Percentiles rank a stretch among this genome's conserved stretches.
Evolutionary conservation across 2,888 invertebrate species (phyloP).

Genomic region (Drosophila mettleri): DNA sequence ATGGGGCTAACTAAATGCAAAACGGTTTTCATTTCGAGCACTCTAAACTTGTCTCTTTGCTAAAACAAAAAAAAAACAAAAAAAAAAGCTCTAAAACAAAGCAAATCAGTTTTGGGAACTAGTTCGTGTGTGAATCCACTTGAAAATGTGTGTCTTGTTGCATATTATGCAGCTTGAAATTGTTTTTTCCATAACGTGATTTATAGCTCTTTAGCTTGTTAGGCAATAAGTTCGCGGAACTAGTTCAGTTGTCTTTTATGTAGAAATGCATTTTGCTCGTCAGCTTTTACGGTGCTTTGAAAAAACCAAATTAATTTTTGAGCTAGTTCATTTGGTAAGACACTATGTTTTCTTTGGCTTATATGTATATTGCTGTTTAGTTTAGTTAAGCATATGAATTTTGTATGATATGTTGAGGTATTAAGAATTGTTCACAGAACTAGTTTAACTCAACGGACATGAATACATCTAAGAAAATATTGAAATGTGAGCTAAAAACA

Average conservation of each 20-base stretch:
- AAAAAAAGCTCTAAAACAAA: neutral
- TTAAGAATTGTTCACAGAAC: neutral
- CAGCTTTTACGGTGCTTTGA: no score
- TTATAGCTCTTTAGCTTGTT: neutral
- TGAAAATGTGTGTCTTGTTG: neutral
- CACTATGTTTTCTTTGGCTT: neutral
- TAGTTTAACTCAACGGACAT: neutral
- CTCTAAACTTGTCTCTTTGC: slow-evolving; percentile 1
- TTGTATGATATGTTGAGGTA: neutral
- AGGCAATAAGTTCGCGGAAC: neutral
- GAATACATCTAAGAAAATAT: neutral
- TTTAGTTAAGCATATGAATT: neutral
- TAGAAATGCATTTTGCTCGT: neutral
- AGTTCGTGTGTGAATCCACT: slow-evolving; percentile 2
- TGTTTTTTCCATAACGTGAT: neutral
- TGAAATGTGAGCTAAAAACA: neutral
- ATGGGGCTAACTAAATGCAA: slow-evolving; percentile 56
- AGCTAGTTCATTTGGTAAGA: neutral
- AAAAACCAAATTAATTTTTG: neutral
- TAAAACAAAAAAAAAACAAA: neutral
- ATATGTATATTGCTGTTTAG: neutral
- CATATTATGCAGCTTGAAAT: neutral
- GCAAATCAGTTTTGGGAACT: slow-evolving; percentile 8
- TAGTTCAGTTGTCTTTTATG: slow-evolving; percentile 3
- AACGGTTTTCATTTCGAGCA: slow-evolving; percentile 32